A percentile compares a stretch with the other conserved stretches of the same genome.
These are phyloP conservation scores for Mormyrops attenuatus DNA, from an alignment of 2,797 vertebrate genomes.

Conservation along the genomic window DNA sequence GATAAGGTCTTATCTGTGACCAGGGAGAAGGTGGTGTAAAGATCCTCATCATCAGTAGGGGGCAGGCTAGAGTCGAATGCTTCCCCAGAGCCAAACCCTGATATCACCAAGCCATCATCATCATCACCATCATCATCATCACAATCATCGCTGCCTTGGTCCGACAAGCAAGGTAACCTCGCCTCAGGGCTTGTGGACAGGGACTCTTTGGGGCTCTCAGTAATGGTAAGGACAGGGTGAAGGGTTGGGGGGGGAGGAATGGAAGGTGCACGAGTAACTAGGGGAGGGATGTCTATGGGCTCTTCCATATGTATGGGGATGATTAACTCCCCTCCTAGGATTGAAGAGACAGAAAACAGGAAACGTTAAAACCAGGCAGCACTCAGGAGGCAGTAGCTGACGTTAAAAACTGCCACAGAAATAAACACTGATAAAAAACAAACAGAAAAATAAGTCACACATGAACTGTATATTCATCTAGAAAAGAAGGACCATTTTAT, in stretches of 20 bases:
- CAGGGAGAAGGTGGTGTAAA: constrained; percentile 94
- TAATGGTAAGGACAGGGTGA: constrained; percentile 83
- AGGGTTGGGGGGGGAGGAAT: constrained; percentile 85
- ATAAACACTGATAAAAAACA: constrained; percentile 21
- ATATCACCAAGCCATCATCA: constrained; percentile 86
- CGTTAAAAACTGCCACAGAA: constrained; percentile 49
- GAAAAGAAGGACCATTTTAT: constrained; percentile 2
- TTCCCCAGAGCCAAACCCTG: constrained; percentile 93
- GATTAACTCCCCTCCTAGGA: constrained; percentile 98
- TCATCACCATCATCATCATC: constrained; percentile 74
- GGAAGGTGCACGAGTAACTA: constrained; percentile 94
- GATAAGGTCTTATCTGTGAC: constrained; percentile 95
- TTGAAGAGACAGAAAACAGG: constrained; percentile 58
- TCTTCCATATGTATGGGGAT: constrained; percentile 97
- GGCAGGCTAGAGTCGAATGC: constrained; percentile 88
- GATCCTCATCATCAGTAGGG: constrained; percentile 93
- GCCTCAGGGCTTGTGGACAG: constrained; percentile 83
- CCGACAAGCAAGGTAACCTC: constrained; percentile 86
- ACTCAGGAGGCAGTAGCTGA: constrained; percentile 6
- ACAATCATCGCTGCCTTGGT: constrained; percentile 96
- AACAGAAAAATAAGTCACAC: constrained; percentile 27
- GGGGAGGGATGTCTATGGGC: constrained; percentile 94
- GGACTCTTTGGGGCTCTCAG: constrained; percentile 89
- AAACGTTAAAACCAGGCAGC: constrained; percentile 35
- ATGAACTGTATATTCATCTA: constrained; percentile 1